Percentiles rank a stretch among this genome's conserved stretches.
Conservation (phyloP, 2,888 invertebrate species). For the Synanthedon vespiformis region DNA sequence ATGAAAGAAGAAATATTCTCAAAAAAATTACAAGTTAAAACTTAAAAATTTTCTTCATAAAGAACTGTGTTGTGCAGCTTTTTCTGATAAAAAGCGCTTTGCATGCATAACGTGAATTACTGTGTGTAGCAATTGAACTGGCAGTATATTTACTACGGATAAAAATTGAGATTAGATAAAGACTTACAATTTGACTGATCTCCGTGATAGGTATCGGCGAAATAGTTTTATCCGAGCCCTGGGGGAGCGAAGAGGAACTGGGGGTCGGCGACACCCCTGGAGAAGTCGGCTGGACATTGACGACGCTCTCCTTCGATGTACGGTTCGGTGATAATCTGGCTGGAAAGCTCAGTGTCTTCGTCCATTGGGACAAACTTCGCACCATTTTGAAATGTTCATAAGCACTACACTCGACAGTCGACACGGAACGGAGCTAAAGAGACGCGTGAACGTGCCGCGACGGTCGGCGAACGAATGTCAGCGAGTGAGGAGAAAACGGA, state of each 20-base stretch:
- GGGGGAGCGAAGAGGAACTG: slow-evolving; percentile 68
- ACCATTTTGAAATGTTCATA: slow-evolving; percentile 77
- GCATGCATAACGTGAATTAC: slow-evolving; percentile 26
- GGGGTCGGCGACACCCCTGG: slow-evolving; percentile 75
- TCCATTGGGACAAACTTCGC: slow-evolving; percentile 90
- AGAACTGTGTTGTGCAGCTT: not conserved
- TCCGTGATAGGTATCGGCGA: slow-evolving; percentile 74
- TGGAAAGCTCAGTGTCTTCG: slow-evolving; percentile 91
- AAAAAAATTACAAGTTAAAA: no score
- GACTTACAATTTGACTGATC: slow-evolving; percentile 77
- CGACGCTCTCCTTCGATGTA: slow-evolving; percentile 78
- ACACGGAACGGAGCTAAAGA: slow-evolving; percentile 40
- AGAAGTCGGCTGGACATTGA: slow-evolving; percentile 67
- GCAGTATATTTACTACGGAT: not conserved
- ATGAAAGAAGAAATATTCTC: no score
- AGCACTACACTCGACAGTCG: slow-evolving; percentile 60
- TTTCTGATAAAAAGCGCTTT: slow-evolving; percentile 19
- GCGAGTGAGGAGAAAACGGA: slow-evolving; percentile 10
- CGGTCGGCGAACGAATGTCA: slow-evolving; percentile 52
- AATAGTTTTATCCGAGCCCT: slow-evolving; percentile 67
- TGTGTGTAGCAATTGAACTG: slow-evolving; percentile 2
- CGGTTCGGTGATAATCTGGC: slow-evolving; percentile 86
- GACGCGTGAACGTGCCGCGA: slow-evolving; percentile 37
- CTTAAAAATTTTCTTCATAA: not conserved
- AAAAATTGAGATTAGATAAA: not conserved